Evolutionary conservation across 2,797 vertebrate genomes (phyloP).

Genomic region (Menidia menidia): DNA sequence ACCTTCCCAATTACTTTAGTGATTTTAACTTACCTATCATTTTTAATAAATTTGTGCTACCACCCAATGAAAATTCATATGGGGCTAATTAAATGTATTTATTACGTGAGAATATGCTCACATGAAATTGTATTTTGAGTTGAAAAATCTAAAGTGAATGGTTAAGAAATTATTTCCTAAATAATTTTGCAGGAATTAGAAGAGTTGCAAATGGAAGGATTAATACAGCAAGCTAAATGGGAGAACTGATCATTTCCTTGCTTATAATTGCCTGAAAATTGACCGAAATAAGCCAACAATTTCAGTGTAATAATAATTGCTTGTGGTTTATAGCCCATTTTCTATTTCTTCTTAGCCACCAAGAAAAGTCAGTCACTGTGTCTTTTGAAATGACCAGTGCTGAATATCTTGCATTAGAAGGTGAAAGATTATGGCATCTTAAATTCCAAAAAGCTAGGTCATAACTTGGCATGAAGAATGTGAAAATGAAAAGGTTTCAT

Average conservation of each 20-base stretch:
- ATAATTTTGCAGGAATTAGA: background rate
- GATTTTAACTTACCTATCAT: background rate
- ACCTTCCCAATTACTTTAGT: background rate
- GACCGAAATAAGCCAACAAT: background rate
- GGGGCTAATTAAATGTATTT: background rate
- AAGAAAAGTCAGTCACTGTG: no score
- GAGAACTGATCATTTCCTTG: background rate
- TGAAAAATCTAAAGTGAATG: background rate
- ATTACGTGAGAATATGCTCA: background rate
- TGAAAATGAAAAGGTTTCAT: no score
- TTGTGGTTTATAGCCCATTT: no score
- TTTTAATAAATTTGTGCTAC: background rate
- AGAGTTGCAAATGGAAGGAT: no score
- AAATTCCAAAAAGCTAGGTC: no score
- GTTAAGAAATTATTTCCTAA: background rate
- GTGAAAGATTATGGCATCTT: background rate
- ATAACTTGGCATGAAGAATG: no score
- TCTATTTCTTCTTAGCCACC: no score
- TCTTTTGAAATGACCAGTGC: background rate
- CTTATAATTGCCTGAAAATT: background rate
- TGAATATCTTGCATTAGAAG: background rate
- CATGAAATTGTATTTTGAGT: background rate
- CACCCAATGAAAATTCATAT: no score
- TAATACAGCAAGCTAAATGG: background rate
- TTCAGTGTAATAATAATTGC: background rate